Conservation (phyloP, 2,113 vertebrate species). For the Delphinus delphis region DNA sequence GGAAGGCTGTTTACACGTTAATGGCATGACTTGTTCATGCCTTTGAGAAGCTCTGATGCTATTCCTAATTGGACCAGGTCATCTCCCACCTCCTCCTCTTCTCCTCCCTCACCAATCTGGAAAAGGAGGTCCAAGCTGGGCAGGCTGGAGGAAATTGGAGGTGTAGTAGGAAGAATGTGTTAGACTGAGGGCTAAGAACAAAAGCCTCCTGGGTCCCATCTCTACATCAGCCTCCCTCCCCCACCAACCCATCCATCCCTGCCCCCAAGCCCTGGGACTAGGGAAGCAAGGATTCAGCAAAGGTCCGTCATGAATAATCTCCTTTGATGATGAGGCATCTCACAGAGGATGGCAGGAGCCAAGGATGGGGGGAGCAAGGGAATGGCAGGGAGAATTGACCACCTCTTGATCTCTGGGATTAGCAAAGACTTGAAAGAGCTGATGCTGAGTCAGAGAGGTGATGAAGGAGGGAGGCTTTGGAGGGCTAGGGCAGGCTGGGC, state of each 20-base stretch:
- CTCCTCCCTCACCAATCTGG: not conserved
- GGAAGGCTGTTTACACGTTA: not conserved
- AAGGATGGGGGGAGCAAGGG: not conserved
- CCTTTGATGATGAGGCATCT: slow-evolving; percentile 70
- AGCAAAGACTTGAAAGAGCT: slow-evolving; percentile 70
- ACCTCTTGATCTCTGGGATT: slow-evolving; percentile 65
- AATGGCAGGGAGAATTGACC: slow-evolving; percentile 37
- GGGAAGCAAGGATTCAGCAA: slow-evolving; percentile 57
- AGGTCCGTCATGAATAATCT: slow-evolving; percentile 76
- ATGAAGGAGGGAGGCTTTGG: not conserved
- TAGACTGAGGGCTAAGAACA: not conserved
- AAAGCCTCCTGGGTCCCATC: not conserved
- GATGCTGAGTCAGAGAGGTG: not conserved
- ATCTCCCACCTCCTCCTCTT: not conserved
- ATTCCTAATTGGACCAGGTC: not conserved
- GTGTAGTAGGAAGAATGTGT: not conserved
- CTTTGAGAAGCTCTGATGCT: not conserved
- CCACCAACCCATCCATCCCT: not conserved
- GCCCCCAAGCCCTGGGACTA: not conserved
- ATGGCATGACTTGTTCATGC: not conserved
- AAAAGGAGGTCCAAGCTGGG: not conserved
- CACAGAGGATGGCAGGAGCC: not conserved
- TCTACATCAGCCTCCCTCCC: not conserved
- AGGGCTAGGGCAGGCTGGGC: not conserved
- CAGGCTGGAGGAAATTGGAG: not conserved